Evolutionary conservation across 2,888 invertebrate genomes (phyloP), one percentile per base, ranked within the genome.

Genomic region (Cerceris ruficornis): DNA sequence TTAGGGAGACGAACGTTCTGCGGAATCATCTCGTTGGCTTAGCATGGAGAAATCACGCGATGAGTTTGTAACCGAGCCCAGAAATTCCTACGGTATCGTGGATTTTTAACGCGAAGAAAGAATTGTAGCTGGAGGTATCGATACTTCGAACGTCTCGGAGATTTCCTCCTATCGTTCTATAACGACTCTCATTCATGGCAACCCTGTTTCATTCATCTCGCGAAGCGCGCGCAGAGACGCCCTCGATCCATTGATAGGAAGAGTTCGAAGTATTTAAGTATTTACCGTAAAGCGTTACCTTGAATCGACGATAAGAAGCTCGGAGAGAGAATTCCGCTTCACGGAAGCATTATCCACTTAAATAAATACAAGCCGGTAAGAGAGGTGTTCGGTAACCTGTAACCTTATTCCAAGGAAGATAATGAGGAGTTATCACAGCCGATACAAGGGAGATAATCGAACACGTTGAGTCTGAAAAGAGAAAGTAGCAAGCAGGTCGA

Each of bases 161-260:
- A 60, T 59, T 66, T 66, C 65, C 54, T 61, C 69, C 73, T 42
- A 46, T 59, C 73, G 39, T 57, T 66, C 57, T 57, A 60, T 69
- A 62, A 64, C 68, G 74, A 60, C 69, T 77, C 77, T 74, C 77
- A 77, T 80, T 80, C 78, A 69, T 64, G 52, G 42, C 50, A 57
- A 54, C 62, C 57, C 50, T n/a, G 54, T 15, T 80, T 69, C 79
- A 80, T 80, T 80, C 79, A 77, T 46, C 57, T 14, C 46, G n/a
- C n/a, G 28, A 15, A 17, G 58, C 15, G 17, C 8, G 41, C 54
- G 59, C 54, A 57, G 55, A 11, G 62, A 67, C 71, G 17, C 50
- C 67, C 59, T 8, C 55, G 67, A 8, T 50, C 52, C 28, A 28
- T 28, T 28, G 28, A 28, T 28, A 28, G 28, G 28, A 28, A 28